Conservation (phyloP, 2,888 invertebrate genomes). For the Meghimatium bilineatum region DNA sequence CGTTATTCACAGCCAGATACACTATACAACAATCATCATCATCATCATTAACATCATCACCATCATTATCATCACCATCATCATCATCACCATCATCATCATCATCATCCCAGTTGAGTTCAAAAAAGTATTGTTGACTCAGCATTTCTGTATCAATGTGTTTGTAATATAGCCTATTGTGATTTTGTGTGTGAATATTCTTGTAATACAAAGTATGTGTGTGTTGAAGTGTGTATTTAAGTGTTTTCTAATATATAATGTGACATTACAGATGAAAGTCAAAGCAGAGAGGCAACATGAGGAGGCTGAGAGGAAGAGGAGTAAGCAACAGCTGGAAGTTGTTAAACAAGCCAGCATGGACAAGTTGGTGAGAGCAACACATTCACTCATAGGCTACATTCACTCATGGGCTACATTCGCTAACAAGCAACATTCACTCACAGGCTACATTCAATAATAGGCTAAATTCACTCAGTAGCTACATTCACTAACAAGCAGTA, state of each 20-base stretch:
- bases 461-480: background rate
- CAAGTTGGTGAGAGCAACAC: constrained; percentile 69
- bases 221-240: background rate
- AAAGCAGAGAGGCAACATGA: constrained; percentile 75
- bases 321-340: constrained; percentile 73
- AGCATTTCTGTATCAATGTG: too few species aligned
- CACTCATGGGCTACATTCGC: background rate
- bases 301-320: constrained; percentile 73
- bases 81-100: too few species aligned
- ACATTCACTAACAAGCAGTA: too few species aligned
- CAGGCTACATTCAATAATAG: background rate
- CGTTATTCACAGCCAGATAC: too few species aligned
- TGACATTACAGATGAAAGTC: constrained; percentile 65
- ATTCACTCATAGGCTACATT: background rate
- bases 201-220: background rate
- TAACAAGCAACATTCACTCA: background rate
- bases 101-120: too few species aligned
- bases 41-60: too few species aligned
- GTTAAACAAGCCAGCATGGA: constrained; percentile 75
- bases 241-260: background rate
- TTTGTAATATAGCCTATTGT: too few species aligned
- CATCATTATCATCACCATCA: too few species aligned
- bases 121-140: too few species aligned
- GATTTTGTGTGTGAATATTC: background rate
- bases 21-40: too few species aligned